Evolutionary conservation across 1,140 invertebrate genomes (phyloP).

Genomic region (Nephila pilipes): DNA sequence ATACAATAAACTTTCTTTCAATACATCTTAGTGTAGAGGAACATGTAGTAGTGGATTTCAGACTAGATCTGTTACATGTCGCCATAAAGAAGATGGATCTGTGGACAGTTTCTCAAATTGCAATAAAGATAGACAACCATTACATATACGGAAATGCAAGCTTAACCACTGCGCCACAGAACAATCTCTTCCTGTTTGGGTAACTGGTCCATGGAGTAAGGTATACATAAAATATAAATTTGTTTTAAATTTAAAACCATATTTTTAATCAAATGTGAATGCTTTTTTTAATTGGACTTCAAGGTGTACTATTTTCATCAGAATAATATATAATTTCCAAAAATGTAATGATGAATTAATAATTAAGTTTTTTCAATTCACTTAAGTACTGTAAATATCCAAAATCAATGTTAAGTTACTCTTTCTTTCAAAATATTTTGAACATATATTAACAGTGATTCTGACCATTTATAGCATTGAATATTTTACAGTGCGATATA

Average conservation of each 20-base stretch:
- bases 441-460: neutral
- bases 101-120: constrained; percentile 57
- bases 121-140: constrained; percentile 26
- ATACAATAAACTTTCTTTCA: neutral
- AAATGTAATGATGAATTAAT: too few species aligned
- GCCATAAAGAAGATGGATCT: neutral
- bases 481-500: constrained; percentile 28
- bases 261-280: too few species aligned
- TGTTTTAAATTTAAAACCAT: too few species aligned
- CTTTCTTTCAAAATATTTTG: neutral
- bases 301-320: too few species aligned
- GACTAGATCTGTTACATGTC: constrained; percentile 48
- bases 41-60: constrained; percentile 41
- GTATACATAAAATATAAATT: too few species aligned
- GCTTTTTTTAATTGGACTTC: too few species aligned
- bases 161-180: neutral
- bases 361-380: too few species aligned
- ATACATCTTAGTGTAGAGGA: constrained; percentile 4
- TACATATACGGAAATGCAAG: constrained; percentile 49
- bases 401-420: too few species aligned
- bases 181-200: neutral
- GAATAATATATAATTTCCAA: too few species aligned
- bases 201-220: constrained; percentile 13
- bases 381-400: too few species aligned
- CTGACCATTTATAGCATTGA: neutral